These are phyloP conservation scores for Ceratotherium simum DNA, from an alignment of 2,113 vertebrate genomes.

Conservation along the genomic window DNA sequence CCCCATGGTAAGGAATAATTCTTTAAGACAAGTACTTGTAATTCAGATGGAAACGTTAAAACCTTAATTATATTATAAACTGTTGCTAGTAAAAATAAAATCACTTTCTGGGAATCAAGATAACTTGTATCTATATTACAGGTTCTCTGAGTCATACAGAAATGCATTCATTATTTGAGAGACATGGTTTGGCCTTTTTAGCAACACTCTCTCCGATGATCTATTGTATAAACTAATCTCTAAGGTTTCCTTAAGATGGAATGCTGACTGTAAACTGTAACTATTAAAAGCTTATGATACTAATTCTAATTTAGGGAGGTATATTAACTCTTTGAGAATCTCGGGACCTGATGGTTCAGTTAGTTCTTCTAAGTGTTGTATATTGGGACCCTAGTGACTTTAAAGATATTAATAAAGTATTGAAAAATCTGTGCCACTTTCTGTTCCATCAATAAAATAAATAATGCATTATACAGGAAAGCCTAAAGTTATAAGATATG, in stretches of 20 bases:
- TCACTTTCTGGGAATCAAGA: neutral
- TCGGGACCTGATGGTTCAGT: neutral
- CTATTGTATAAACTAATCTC: neutral
- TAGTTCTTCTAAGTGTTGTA: neutral
- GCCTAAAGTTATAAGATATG: neutral
- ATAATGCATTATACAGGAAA: neutral
- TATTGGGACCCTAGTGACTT: neutral
- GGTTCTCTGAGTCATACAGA: neutral
- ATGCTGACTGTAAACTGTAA: neutral
- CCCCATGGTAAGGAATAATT: neutral
- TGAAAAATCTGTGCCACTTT: neutral
- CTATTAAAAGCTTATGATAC: neutral
- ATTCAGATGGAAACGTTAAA: neutral
- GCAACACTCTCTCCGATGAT: neutral
- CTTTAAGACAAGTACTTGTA: neutral
- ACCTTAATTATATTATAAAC: conserved; percentile 9
- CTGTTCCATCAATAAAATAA: conserved; percentile 16
- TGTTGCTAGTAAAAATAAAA: conserved; percentile 39
- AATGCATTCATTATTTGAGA: neutral
- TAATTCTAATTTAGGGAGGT: neutral
- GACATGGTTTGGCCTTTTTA: neutral
- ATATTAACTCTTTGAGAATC: neutral
- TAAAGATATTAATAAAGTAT: neutral
- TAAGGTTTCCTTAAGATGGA: neutral
- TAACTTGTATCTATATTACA: neutral